Evolutionary conservation across 2,888 invertebrate species (phyloP).

Genomic region (Cataglyphis livida): DNA sequence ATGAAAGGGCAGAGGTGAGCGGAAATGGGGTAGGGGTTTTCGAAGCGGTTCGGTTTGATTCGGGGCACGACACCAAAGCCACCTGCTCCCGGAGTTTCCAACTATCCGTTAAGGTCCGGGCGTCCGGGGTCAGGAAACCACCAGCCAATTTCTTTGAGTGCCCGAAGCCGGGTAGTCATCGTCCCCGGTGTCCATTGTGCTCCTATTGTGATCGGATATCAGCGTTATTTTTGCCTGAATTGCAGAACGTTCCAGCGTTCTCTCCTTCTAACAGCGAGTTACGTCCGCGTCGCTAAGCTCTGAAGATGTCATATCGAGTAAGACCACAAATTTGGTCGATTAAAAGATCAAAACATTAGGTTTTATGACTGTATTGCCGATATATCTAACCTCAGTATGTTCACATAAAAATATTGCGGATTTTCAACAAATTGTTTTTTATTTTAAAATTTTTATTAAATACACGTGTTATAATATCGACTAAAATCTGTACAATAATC

Average conservation of each 20-base stretch:
- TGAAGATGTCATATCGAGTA: constrained; percentile 14
- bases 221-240: constrained; percentile 78
- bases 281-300: constrained; percentile 23
- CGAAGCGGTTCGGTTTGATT: constrained; percentile 67
- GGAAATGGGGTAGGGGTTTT: constrained; percentile 54
- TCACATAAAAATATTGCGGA: not conserved
- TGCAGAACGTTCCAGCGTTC: constrained; percentile 66
- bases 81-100: constrained; percentile 80
- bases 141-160: constrained; percentile 84
- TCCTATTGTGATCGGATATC: constrained; percentile 81
- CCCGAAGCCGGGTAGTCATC: constrained; percentile 74
- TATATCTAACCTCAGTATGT: not conserved
- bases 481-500: not conserved
- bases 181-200: constrained; percentile 77
- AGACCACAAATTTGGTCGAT: constrained; percentile 28
- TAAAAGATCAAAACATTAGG: constrained; percentile 13
- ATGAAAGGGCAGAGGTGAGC: constrained; percentile 63
- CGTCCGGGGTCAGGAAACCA: constrained; percentile 80
- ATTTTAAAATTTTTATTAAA: not conserved
- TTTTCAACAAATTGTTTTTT: not conserved
- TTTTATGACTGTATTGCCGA: not conserved
- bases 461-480: not conserved
- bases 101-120: constrained; percentile 80
- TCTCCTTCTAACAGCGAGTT: constrained; percentile 20
- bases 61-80: constrained; percentile 72